Base-by-base conservation (phyloP, 2,797 vertebrate species). In the Sebastiscus albofasciatus region DNA sequence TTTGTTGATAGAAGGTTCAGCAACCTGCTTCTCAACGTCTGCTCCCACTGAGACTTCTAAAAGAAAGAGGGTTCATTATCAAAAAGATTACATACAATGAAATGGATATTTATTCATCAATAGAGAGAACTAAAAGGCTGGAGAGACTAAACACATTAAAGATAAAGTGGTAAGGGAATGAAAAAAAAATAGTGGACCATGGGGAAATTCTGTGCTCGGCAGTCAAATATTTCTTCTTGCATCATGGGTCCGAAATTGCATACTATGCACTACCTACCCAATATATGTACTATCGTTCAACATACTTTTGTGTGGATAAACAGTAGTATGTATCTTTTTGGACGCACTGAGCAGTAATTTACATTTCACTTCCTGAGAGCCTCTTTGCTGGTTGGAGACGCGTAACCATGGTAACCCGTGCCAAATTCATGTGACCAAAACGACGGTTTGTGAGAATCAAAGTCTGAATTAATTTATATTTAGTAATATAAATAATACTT, bases 41-140 rank as follows among this genome's bases (percentile, higher is more conserved):
- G 85, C 81, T 72, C 69, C 89, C 82, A 71, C 83, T n/a, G 78
- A 83, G 76, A 90, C 59, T 71, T 92, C 93, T 94, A 24, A 59
- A 86, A 84, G 14, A 81, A 52, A 88, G 69, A 67, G 8, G 10
- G 72, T 31, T 66, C 2, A 75, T 52, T 26, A 59, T 74, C 7
- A 84, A 42, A 46, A 29, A 42, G 2, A 68, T 39, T 18, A 27
- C n/a, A 67, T 42, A 33, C 3, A 16, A 66, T 49, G 54, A 42
- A 26, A 67, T 8, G 3, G 7, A 49, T 14, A 49, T 65, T 31
- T 20, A 27, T 24, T 65, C 20, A 72, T 65, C 34, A 22, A 33
- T 55, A 65, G 10, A 60, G 22, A 60, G 8, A 67, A 55, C 3
- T 14, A 55, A 55, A 34, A 67, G 16, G 33, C 46, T 64, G 16